Percentiles rank a stretch among this genome's conserved stretches.
Conservation (phyloP, 2,113 vertebrate genomes). For the Oryzias javanicus region DNA sequence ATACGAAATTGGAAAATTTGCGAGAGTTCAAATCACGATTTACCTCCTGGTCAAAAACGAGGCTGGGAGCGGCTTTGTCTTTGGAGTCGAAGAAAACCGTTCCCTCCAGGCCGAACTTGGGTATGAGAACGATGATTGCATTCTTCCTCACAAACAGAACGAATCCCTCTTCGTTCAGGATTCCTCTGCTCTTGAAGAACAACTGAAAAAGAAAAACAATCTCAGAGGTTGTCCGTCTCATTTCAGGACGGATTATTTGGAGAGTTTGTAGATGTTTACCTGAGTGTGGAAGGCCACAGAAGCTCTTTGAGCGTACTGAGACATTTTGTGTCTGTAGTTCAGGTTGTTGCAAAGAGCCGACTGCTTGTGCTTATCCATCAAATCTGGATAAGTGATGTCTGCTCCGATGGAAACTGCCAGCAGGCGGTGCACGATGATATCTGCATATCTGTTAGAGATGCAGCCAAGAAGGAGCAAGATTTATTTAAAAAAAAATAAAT, state of each 20-base stretch:
- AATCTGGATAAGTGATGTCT: conserved; percentile 89
- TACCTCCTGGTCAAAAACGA: conserved; percentile 89
- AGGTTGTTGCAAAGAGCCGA: conserved; percentile 91
- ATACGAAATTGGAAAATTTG: background rate
- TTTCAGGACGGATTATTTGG: too few relatives aligned
- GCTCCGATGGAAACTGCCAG: conserved; percentile 90
- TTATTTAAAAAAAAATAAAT: background rate
- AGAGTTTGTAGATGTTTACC: conserved; percentile 64
- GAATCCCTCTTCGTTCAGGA: conserved; percentile 92
- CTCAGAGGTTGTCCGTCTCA: too few relatives aligned
- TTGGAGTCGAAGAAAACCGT: conserved; percentile 94
- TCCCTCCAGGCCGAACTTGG: conserved; percentile 95
- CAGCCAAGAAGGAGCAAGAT: background rate
- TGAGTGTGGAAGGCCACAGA: conserved; percentile 98
- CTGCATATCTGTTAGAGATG: conserved; percentile 82
- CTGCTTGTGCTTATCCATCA: conserved; percentile 93
- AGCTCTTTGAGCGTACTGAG: conserved; percentile 93
- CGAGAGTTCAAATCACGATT: too few relatives aligned
- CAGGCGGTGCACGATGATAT: conserved; percentile 94
- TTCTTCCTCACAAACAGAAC: conserved; percentile 96
- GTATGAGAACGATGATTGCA: conserved; percentile 94
- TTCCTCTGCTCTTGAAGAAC: conserved; percentile 92
- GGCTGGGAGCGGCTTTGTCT: conserved; percentile 78
- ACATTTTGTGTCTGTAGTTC: conserved; percentile 97
- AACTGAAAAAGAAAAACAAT: conserved; percentile 77